A percentile compares a stretch with the other conserved stretches of the same genome.
Conservation (phyloP, 2,797 vertebrate genomes). For the Pitangus sulphuratus region DNA sequence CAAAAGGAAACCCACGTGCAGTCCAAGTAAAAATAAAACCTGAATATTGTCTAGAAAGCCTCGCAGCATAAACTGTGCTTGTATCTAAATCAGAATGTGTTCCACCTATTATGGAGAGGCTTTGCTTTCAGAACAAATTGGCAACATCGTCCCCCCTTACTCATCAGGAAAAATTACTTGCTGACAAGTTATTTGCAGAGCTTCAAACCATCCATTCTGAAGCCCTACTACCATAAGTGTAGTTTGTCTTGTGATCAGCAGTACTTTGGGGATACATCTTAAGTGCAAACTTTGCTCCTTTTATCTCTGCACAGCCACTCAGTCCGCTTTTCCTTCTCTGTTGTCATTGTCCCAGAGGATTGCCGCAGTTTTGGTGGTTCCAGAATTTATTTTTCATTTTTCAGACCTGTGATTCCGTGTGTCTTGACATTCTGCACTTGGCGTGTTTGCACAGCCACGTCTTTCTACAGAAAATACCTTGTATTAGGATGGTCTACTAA, state of each 20-base stretch:
- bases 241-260: neutral
- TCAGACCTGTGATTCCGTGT: neutral
- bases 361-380: neutral
- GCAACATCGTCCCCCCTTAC: neutral
- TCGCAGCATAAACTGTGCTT: neutral
- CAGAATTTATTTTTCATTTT: neutral
- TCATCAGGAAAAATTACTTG: neutral
- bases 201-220: neutral
- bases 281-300: neutral
- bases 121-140: neutral
- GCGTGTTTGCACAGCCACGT: neutral
- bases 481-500: neutral
- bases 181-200: neutral
- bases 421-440: neutral
- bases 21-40: neutral
- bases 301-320: neutral
- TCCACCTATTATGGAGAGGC: neutral
- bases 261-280: neutral
- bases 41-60: neutral
- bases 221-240: rapidly evolving
- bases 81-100: neutral
- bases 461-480: neutral
- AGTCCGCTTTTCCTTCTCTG: neutral
- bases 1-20: rapidly evolving
- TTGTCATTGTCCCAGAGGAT: neutral